These are phyloP conservation scores for Physella acuta DNA, from an alignment of 1,140 invertebrate species.

Conservation along the genomic window DNA sequence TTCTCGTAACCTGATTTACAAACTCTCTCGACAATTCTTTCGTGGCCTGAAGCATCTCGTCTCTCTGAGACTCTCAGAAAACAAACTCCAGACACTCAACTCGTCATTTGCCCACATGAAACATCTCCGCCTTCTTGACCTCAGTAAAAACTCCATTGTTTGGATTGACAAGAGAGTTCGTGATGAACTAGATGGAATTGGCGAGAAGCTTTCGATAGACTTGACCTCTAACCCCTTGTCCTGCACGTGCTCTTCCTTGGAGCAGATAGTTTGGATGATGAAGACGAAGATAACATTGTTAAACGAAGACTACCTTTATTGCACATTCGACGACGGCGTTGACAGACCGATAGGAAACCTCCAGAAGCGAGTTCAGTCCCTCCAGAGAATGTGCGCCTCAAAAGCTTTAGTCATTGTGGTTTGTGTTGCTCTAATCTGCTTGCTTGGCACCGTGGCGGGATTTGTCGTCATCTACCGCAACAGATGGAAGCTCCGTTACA, in stretches of 20 bases:
- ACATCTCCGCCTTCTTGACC: neutral
- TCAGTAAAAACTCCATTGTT: neutral
- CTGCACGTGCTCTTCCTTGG: neutral
- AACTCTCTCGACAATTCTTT: neutral
- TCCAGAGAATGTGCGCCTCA: neutral
- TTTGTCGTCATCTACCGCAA: slow-evolving; percentile 1
- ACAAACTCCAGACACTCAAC: neutral
- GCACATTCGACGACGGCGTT: neutral
- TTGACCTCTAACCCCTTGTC: neutral
- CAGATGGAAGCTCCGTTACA: slow-evolving; percentile 2
- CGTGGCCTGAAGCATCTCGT: neutral
- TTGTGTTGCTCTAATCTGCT: neutral
- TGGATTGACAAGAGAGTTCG: neutral
- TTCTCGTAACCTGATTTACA: neutral
- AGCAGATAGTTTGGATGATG: neutral
- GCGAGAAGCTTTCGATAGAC: neutral
- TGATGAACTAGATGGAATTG: neutral
- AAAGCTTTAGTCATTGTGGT: neutral
- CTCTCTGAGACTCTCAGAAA: neutral
- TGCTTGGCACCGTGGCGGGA: neutral
- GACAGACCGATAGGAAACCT: neutral
- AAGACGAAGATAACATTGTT: neutral
- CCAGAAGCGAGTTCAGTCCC: neutral
- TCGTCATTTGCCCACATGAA: neutral
- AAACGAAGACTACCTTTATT: neutral